Conservation (phyloP, 2,888 invertebrate species). For the Rhynchonema sp. region DNA sequence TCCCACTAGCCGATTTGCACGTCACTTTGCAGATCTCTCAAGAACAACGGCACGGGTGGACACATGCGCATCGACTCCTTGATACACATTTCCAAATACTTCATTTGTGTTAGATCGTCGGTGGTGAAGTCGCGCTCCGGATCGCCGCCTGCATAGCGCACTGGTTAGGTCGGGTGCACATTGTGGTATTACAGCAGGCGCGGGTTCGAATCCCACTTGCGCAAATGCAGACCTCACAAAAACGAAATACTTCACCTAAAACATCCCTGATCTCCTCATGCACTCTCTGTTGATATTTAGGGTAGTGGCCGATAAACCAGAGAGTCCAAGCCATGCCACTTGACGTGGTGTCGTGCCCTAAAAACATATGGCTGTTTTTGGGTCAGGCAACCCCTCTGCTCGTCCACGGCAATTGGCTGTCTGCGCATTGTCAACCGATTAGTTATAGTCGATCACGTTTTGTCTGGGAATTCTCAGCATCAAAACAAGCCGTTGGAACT, state of each 20-base stretch:
- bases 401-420: no score
- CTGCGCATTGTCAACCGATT: no score
- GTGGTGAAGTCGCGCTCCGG: conserved; percentile 21
- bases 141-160: not conserved
- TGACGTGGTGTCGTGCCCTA: conserved; percentile 34
- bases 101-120: conserved; percentile 18
- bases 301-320: conserved; percentile 30
- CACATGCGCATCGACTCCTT: conserved; percentile 24
- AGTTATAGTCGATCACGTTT: no score
- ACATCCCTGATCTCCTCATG: conserved; percentile 27
- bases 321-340: conserved; percentile 31
- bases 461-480: no score
- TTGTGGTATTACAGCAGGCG: no score
- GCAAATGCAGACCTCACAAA: no score
- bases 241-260: no score
- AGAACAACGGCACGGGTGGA: conserved; percentile 24
- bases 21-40: conserved; percentile 26
- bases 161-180: no score
- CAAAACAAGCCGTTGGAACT: no score
- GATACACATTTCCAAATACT: conserved; percentile 21
- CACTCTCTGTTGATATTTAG: conserved; percentile 29
- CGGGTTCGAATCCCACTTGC: no score
- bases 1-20: conserved; percentile 20
- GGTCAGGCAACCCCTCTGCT: no score
- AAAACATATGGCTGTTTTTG: no score